Percentiles rank a stretch among this genome's conserved stretches.
Conservation (phyloP, 92 coral and sea anemone species). For the Epizoanthus illoricatus region DNA sequence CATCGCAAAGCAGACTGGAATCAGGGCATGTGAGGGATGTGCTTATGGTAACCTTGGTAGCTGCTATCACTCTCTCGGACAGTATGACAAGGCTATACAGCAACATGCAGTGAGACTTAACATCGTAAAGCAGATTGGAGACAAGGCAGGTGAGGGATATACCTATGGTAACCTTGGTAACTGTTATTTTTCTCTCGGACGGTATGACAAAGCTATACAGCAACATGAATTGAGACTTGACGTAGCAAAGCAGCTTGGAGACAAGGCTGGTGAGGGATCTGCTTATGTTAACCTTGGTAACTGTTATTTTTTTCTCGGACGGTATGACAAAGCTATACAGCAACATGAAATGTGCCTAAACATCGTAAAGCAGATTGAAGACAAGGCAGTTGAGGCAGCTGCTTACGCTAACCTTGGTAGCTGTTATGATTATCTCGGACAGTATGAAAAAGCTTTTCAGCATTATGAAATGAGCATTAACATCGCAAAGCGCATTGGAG, state of each 20-base stretch:
- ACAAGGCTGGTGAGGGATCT: background rate
- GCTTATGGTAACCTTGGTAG: background rate
- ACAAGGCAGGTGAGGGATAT: background rate
- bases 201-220: background rate
- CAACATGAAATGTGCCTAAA: background rate
- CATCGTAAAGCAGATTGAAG: constrained; percentile 11
- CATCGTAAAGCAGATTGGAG: background rate
- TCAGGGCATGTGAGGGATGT: no score
- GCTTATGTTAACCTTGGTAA: background rate
- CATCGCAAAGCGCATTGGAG: background rate
- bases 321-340: background rate
- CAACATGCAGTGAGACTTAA: background rate
- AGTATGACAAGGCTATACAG: background rate
- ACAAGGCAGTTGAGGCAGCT: background rate
- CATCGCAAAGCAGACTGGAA: no score
- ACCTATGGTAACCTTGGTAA: background rate
- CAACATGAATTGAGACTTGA: background rate
- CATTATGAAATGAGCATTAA: background rate
- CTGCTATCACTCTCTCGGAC: background rate
- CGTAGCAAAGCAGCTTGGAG: constrained; percentile 1
- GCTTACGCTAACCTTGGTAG: no score
- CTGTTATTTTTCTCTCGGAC: background rate
- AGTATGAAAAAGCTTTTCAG: background rate
- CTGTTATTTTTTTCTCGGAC: background rate
- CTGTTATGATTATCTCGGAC: no score